phyloP scores from a whole-genome alignment of 2,797 vertebrate species.

The Gymnodraco acuticeps region DNA sequence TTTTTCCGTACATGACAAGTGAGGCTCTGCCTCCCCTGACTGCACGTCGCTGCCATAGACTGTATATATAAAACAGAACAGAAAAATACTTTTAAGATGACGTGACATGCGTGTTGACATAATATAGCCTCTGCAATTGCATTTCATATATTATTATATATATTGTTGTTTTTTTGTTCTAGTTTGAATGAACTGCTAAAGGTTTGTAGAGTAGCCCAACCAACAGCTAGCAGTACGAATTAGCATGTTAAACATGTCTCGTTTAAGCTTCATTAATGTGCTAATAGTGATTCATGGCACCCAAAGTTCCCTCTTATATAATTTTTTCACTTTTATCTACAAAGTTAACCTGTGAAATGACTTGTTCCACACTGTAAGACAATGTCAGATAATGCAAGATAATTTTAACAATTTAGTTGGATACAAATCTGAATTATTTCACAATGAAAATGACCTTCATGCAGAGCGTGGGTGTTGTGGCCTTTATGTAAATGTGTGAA shows the following conservation, averaged over 20 bases:
- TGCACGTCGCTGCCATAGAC: too few relatives aligned
- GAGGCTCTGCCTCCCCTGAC: too few relatives aligned
- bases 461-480: too few relatives aligned
- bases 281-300: not conserved
- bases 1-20: too few relatives aligned
- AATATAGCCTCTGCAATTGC: not conserved
- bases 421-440: too few relatives aligned
- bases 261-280: not conserved
- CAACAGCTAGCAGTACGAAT: too few relatives aligned
- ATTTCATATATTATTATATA: too few relatives aligned
- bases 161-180: too few relatives aligned
- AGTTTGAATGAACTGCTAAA: not conserved
- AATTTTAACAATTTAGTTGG: too few relatives aligned
- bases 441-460: too few relatives aligned
- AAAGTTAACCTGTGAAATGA: not conserved
- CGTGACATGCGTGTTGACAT: not conserved
- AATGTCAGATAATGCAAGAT: not conserved
- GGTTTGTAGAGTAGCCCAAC: too few relatives aligned
- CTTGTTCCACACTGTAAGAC: not conserved
- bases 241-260: not conserved
- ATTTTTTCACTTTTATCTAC: not conserved
- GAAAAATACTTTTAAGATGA: not conserved
- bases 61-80: not conserved
- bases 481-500: too few relatives aligned
- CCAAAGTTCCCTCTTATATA: not conserved